Percentiles rank a stretch among this genome's conserved stretches.
Conservation (phyloP, 2,888 invertebrate species). For the Leptopilina drosophilae region DNA sequence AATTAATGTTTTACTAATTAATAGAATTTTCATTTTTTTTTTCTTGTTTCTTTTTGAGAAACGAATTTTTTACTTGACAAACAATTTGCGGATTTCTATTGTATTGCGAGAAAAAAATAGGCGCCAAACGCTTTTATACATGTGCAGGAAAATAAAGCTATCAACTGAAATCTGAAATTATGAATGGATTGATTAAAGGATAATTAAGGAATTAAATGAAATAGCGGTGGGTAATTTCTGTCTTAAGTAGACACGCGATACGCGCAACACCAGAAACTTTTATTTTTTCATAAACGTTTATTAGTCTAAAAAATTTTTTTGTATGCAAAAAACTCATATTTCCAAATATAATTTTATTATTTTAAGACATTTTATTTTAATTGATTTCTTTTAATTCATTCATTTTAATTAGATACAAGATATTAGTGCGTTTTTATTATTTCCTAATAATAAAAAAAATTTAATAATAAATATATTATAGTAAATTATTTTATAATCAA, state of each 20-base stretch:
- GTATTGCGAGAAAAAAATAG: background rate
- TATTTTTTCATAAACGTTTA: too few species aligned
- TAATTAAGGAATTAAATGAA: constrained; percentile 3
- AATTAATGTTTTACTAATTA: background rate
- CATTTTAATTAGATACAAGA: too few species aligned
- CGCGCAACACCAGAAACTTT: background rate
- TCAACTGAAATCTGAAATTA: background rate
- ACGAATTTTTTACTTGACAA: background rate
- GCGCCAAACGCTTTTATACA: background rate
- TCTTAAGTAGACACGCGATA: constrained; percentile 7
- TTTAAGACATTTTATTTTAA: too few species aligned
- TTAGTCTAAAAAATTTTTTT: too few species aligned
- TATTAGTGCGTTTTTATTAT: too few species aligned
- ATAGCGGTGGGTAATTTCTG: background rate
- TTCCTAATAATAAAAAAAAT: too few species aligned
- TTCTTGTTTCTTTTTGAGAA: background rate
- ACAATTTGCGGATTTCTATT: background rate
- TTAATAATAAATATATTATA: too few species aligned
- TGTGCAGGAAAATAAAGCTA: background rate
- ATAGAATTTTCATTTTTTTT: constrained; percentile 5
- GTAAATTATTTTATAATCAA: too few species aligned
- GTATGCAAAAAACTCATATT: too few species aligned
- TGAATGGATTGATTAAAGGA: background rate
- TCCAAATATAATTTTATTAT: too few species aligned
- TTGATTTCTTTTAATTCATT: too few species aligned